These are phyloP conservation scores for Xestobium rufovillosum DNA, from an alignment of 2,888 invertebrate genomes.

Conservation along the genomic window DNA sequence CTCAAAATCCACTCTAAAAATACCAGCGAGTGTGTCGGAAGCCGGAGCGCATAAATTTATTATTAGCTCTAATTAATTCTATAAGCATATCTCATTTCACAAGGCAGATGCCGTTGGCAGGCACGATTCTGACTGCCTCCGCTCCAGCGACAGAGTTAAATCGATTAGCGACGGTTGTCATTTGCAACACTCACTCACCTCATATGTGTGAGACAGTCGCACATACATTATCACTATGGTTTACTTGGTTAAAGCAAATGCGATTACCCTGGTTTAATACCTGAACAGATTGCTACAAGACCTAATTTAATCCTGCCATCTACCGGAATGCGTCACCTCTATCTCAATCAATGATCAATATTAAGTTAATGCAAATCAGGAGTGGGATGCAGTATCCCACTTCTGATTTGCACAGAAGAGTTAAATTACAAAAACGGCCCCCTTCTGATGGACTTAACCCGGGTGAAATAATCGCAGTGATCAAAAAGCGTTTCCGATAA, in stretches of 20 bases:
- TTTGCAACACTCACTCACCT: slow-evolving; percentile 28
- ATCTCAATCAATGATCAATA: no score
- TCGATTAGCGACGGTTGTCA: slow-evolving; percentile 36
- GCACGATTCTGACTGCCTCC: slow-evolving; percentile 35
- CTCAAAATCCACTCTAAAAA: no score
- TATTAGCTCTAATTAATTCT: slow-evolving; percentile 35
- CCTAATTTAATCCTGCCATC: no score
- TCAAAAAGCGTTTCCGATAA: no score
- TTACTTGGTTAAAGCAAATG: slow-evolving; percentile 24
- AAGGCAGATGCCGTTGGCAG: slow-evolving; percentile 36
- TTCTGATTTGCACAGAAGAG: no score
- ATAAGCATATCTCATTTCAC: slow-evolving; percentile 30
- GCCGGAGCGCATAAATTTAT: slow-evolving; percentile 32
- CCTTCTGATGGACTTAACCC: no score
- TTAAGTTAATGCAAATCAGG: no score
- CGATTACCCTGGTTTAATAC: slow-evolving; percentile 24
- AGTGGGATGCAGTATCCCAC: no score
- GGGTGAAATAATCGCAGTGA: no score
- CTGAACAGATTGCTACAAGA: slow-evolving; percentile 24
- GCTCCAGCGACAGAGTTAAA: slow-evolving; percentile 32
- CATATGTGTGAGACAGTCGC: slow-evolving; percentile 25
- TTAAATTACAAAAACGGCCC: no score
- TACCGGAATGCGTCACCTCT: slow-evolving; percentile 13
- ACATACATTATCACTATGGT: slow-evolving; percentile 26
- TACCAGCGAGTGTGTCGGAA: no score